phyloP scores from a whole-genome alignment of 2,888 invertebrate genomes.

The Nezara viridula region DNA sequence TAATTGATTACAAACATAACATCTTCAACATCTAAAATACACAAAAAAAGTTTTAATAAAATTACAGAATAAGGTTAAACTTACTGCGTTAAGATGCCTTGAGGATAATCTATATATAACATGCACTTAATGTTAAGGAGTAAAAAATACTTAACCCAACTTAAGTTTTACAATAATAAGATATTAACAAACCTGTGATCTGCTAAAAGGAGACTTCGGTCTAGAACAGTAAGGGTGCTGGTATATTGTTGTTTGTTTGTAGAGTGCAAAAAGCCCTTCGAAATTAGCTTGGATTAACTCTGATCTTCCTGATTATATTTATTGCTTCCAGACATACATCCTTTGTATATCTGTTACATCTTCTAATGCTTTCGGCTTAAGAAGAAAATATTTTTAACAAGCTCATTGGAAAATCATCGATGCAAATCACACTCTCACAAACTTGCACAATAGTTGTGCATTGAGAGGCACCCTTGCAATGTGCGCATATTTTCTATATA shows the following conservation, averaged over 20 bases:
- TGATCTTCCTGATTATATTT: slow-evolving; percentile 1
- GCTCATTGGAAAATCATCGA: slow-evolving; percentile 3
- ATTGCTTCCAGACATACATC: slow-evolving; percentile 10
- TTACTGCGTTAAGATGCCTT: background rate
- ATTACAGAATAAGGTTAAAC: background rate
- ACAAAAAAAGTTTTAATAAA: background rate
- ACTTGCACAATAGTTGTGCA: slow-evolving; percentile 45
- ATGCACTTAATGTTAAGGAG: background rate
- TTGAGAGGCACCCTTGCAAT: slow-evolving; percentile 62
- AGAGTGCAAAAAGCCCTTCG: slow-evolving; percentile 57
- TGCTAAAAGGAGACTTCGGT: slow-evolving; percentile 52
- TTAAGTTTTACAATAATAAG: background rate
- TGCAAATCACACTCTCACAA: slow-evolving; percentile 55
- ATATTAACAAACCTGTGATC: slow-evolving; percentile 55
- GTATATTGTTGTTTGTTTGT: slow-evolving; percentile 57
- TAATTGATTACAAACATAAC: slow-evolving; percentile 83
- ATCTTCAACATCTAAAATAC: slow-evolving; percentile 77
- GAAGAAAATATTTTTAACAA: slow-evolving; percentile 28
- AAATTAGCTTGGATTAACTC: slow-evolving; percentile 22
- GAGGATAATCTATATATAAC: background rate
- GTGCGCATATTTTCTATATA: slow-evolving; percentile 58
- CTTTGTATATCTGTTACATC: slow-evolving; percentile 2
- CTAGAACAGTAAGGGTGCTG: slow-evolving; percentile 54
- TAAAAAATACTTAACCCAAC: slow-evolving; percentile 24
- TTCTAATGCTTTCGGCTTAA: slow-evolving; percentile 39